Evolutionary conservation across 2,888 invertebrate species (phyloP).

Genomic region (Cremastobaeus sp.): DNA sequence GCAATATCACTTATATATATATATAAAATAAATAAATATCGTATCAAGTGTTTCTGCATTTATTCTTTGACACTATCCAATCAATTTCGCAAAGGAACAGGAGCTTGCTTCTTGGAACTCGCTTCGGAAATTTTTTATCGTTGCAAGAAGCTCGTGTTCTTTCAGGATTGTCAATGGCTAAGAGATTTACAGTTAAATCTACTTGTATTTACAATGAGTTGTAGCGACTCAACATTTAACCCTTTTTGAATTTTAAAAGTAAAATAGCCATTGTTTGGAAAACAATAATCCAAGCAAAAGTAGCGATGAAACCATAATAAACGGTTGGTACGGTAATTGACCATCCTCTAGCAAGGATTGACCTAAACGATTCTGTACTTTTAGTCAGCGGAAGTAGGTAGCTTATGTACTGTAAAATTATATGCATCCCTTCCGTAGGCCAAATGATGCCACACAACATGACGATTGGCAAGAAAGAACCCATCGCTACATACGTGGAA

Average conservation of each 20-base stretch:
- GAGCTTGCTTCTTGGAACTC: too few relatives aligned
- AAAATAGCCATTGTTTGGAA: conserved; percentile 87
- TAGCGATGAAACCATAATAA: conserved; percentile 89
- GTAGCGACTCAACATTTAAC: conserved; percentile 76
- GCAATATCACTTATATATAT: too few relatives aligned
- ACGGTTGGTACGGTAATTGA: conserved; percentile 84
- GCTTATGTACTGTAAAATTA: conserved; percentile 84
- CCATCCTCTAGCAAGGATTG: conserved; percentile 92
- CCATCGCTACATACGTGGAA: conserved; percentile 91
- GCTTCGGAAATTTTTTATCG: too few relatives aligned
- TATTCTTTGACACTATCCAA: too few relatives aligned
- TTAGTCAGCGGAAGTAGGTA: conserved; percentile 90
- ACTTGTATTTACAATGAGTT: too few relatives aligned
- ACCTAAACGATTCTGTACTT: conserved; percentile 89
- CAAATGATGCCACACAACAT: conserved; percentile 94
- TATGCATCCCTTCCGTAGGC: conserved; percentile 96
- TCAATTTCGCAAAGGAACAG: too few relatives aligned
- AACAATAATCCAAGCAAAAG: conserved; percentile 87
- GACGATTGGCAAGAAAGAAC: conserved; percentile 91
- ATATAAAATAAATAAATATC: too few relatives aligned
- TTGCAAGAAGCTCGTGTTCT: too few relatives aligned
- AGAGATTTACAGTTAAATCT: too few relatives aligned
- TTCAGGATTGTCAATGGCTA: too few relatives aligned
- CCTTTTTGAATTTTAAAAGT: conserved; percentile 90
- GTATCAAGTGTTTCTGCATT: too few relatives aligned